A percentile compares a stretch with the other conserved stretches of the same genome.
Conservation (phyloP, 2,113 vertebrate genomes). For the Deroptyus accipitrinus region DNA sequence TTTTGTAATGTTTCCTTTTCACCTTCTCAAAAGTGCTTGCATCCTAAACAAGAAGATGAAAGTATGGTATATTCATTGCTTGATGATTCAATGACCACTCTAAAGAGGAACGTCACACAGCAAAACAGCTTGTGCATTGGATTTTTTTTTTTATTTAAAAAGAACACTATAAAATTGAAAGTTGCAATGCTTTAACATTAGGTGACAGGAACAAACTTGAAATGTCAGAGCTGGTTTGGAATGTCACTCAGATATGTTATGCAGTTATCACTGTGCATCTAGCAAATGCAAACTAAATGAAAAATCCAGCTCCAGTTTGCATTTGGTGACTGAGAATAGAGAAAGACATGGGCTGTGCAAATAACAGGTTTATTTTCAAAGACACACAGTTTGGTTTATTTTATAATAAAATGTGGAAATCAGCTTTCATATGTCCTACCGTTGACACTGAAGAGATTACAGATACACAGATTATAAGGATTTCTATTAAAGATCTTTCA, state of each 20-base stretch:
- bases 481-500: not conserved
- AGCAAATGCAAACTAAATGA: not conserved
- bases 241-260: slow-evolving; percentile 26
- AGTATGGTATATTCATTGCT: not conserved
- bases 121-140: not conserved
- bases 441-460: not conserved
- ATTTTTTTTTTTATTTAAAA: not conserved
- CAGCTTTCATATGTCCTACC: not conserved
- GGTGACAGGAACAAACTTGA: slow-evolving; percentile 27
- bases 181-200: not conserved
- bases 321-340: not conserved
- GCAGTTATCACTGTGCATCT: not conserved
- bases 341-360: not conserved
- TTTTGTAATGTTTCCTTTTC: slow-evolving; percentile 37
- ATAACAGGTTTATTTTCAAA: not conserved
- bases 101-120: not conserved
- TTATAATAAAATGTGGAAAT: not conserved
- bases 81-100: not conserved
- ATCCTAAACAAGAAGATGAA: slow-evolving; percentile 40
- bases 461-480: not conserved
- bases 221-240: slow-evolving; percentile 38
- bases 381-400: not conserved
- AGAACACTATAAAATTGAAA: not conserved
- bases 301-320: slow-evolving; percentile 12
- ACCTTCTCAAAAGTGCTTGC: slow-evolving; percentile 31